These are phyloP conservation scores for Synergus gifuensis DNA, from an alignment of 2,888 invertebrate genomes.

Conservation along the genomic window DNA sequence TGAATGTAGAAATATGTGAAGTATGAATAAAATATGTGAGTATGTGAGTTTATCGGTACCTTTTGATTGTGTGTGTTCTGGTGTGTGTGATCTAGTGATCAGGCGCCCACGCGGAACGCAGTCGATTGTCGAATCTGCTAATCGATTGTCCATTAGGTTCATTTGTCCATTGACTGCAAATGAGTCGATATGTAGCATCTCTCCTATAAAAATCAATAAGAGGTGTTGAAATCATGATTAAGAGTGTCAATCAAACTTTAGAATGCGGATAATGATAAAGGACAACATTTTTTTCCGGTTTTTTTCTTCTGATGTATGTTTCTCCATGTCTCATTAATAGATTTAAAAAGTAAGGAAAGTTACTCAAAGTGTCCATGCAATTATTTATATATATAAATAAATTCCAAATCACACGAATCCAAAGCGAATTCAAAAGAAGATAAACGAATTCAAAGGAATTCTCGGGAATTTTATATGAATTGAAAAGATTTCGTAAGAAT, in stretches of 20 bases:
- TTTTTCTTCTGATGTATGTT: no score
- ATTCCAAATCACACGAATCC: no score
- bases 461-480: no score
- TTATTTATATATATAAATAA: no score
- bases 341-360: no score
- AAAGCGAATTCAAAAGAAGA: no score
- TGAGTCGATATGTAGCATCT: conserved; percentile 31
- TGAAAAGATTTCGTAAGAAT: no score
- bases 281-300: no score
- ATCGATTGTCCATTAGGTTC: conserved; percentile 31
- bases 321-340: no score
- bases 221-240: background rate
- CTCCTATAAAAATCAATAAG: conserved; percentile 25
- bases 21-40: background rate
- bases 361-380: no score
- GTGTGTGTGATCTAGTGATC: conserved; percentile 17
- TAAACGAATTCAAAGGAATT: no score
- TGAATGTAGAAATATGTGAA: background rate
- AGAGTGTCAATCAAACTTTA: background rate
- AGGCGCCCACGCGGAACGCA: conserved; percentile 10
- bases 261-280: no score
- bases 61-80: conserved; percentile 27
- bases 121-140: conserved; percentile 34
- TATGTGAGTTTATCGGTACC: conserved; percentile 2
- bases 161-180: conserved; percentile 22